Percentiles rank a stretch among this genome's conserved stretches.
These are phyloP conservation scores for Pocillopora meandrina DNA, from an alignment of 92 coral and sea anemone species.

Conservation along the genomic window DNA sequence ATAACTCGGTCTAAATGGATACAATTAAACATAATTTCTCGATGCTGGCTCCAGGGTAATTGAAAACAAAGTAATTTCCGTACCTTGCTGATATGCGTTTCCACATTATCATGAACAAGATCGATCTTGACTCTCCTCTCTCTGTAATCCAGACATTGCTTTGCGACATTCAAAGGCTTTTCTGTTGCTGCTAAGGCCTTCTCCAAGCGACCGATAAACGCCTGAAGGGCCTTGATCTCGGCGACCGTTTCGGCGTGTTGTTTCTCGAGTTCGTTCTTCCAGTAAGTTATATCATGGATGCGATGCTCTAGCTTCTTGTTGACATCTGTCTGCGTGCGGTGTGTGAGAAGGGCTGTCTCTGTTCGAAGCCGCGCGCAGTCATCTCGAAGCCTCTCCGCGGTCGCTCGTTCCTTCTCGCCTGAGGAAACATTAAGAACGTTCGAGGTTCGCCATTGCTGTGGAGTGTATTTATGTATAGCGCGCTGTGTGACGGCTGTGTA, in stretches of 20 bases:
- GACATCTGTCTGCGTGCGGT: conserved; percentile 94
- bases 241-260: conserved; percentile 94
- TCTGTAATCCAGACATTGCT: conserved; percentile 86
- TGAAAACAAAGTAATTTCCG: background rate
- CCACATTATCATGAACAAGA: conserved; percentile 92
- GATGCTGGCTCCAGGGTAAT: background rate
- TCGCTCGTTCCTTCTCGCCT: conserved; percentile 94
- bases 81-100: conserved; percentile 87
- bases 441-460: conserved; percentile 95
- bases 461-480: conserved; percentile 79
- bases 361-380: conserved; percentile 98
- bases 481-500: conserved; percentile 83
- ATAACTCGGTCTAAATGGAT: background rate
- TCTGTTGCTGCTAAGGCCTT: conserved; percentile 96
- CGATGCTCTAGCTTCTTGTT: conserved; percentile 95
- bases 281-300: conserved; percentile 82
- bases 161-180: conserved; percentile 84
- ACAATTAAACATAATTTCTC: background rate
- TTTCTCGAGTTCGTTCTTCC: conserved; percentile 90
- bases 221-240: conserved; percentile 92
- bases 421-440: conserved; percentile 88
- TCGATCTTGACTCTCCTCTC: conserved; percentile 93
- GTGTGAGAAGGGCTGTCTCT: conserved; percentile 89
- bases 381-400: conserved; percentile 96
- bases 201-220: conserved; percentile 95